Conservation (phyloP, 2,113 vertebrate genomes). For the Brienomyrus brachyistius region DNA sequence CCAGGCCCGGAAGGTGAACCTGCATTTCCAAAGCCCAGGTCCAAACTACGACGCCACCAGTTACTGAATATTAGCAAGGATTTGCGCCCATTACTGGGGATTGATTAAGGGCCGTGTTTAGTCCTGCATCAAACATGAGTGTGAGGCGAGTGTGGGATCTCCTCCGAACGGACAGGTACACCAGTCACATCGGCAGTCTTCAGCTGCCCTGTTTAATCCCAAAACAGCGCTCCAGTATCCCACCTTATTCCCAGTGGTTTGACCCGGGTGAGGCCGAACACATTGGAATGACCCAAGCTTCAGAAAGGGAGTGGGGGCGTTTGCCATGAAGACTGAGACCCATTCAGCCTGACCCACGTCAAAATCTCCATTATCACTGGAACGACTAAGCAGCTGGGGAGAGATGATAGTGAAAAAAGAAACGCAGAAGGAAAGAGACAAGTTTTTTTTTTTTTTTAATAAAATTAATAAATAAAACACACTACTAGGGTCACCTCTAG, state of each 20-base stretch:
- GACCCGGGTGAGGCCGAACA: background rate
- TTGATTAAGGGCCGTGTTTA: background rate
- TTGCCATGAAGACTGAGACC: background rate
- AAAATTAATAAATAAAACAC: too few species aligned
- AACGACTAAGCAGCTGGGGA: background rate
- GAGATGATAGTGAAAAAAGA: background rate
- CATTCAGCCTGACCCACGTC: background rate
- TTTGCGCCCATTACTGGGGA: background rate
- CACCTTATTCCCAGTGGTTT: background rate
- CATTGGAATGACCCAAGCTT: background rate
- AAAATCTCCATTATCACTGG: background rate
- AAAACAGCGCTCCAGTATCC: background rate
- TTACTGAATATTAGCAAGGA: background rate
- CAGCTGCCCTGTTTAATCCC: background rate
- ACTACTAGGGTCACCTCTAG: constrained; percentile 3
- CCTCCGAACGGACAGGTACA: background rate
- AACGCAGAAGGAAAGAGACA: background rate
- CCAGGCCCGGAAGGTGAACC: background rate
- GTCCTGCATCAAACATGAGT: background rate
- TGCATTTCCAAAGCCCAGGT: background rate
- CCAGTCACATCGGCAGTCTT: background rate
- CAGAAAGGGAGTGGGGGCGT: background rate
- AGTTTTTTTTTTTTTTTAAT: too few species aligned
- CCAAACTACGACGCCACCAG: background rate
- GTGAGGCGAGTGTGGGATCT: background rate